A percentile compares a stretch with the other conserved stretches of the same genome.
Evolutionary conservation across 1,140 invertebrate genomes (phyloP).

Genomic region (Drosophila insularis): DNA sequence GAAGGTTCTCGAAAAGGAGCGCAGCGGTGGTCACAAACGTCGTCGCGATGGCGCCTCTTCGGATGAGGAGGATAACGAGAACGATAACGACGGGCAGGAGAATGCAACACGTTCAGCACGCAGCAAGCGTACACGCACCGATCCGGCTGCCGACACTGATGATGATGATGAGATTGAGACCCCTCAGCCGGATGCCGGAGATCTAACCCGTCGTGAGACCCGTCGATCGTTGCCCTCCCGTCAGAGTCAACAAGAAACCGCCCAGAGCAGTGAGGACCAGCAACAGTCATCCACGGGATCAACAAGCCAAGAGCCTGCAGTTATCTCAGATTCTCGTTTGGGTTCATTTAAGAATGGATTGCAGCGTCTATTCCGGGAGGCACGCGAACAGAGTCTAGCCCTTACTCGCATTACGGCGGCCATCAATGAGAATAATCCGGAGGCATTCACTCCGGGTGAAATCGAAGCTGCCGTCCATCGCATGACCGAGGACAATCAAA

Average conservation of each 20-base stretch:
- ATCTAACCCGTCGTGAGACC: slow-evolving; percentile 75
- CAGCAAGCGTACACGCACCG: slow-evolving; percentile 66
- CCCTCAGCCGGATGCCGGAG: slow-evolving; percentile 70
- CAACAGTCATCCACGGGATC: slow-evolving; percentile 6
- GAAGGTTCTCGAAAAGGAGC: slow-evolving; percentile 93
- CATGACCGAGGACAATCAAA: slow-evolving; percentile 95
- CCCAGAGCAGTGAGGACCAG: slow-evolving; percentile 23
- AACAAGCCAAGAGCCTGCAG: slow-evolving; percentile 29
- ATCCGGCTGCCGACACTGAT: slow-evolving; percentile 54
- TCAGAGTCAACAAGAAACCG: background rate
- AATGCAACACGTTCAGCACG: slow-evolving; percentile 22
- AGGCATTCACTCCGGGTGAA: slow-evolving; percentile 88
- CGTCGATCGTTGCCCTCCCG: slow-evolving; percentile 54
- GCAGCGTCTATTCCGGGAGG: slow-evolving; percentile 87
- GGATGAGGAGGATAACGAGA: slow-evolving; percentile 78
- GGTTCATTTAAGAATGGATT: slow-evolving; percentile 86
- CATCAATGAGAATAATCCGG: slow-evolving; percentile 85
- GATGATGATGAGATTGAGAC: slow-evolving; percentile 77
- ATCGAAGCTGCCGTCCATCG: slow-evolving; percentile 89
- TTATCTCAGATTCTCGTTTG: slow-evolving; percentile 58
- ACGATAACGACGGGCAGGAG: background rate
- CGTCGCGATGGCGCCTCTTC: slow-evolving; percentile 83
- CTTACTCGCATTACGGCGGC: slow-evolving; percentile 85
- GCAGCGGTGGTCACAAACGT: slow-evolving; percentile 85
- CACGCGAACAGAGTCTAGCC: slow-evolving; percentile 87